Evolutionary conservation across 2,113 vertebrate species (phyloP).

Genomic region (Cottus gobio): DNA sequence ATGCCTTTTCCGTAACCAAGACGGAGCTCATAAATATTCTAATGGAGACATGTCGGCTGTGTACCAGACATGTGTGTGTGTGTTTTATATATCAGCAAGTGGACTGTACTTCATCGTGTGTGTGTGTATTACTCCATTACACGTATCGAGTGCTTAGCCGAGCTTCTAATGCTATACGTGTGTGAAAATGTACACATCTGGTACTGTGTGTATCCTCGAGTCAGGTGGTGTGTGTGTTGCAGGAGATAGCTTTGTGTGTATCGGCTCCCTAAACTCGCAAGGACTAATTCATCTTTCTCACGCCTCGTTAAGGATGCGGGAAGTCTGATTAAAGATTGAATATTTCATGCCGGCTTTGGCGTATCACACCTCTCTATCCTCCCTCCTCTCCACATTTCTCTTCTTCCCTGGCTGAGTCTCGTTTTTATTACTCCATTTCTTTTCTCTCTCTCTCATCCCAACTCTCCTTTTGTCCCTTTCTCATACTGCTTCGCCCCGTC

Average conservation of each 20-base stretch:
- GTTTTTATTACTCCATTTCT: constrained; percentile 37
- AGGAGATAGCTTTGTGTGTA: constrained; percentile 56
- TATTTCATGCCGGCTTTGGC: constrained; percentile 76
- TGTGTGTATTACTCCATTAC: too few relatives aligned
- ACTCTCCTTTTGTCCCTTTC: constrained; percentile 34
- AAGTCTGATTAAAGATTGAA: constrained; percentile 79
- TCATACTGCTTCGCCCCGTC: constrained; percentile 22
- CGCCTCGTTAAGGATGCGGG: constrained; percentile 75
- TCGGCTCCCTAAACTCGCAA: constrained; percentile 61
- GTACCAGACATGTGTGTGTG: constrained; percentile 22
- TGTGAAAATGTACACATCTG: background rate
- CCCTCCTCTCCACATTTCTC: constrained; percentile 19
- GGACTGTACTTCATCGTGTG: too few relatives aligned
- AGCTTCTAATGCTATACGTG: constrained; percentile 10
- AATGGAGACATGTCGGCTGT: too few relatives aligned
- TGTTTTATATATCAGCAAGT: too few relatives aligned
- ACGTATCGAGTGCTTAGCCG: constrained; percentile 7
- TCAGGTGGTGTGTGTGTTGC: constrained; percentile 32
- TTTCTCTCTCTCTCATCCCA: constrained; percentile 24
- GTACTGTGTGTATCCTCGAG: too few relatives aligned
- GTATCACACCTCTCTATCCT: constrained; percentile 38
- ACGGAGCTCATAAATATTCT: constrained; percentile 41
- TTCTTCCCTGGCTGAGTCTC: constrained; percentile 17
- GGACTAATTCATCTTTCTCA: constrained; percentile 77
- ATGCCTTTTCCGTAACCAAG: constrained; percentile 5